Conservation (phyloP, 2,113 vertebrate genomes). For the Eleginops maclovinus region DNA sequence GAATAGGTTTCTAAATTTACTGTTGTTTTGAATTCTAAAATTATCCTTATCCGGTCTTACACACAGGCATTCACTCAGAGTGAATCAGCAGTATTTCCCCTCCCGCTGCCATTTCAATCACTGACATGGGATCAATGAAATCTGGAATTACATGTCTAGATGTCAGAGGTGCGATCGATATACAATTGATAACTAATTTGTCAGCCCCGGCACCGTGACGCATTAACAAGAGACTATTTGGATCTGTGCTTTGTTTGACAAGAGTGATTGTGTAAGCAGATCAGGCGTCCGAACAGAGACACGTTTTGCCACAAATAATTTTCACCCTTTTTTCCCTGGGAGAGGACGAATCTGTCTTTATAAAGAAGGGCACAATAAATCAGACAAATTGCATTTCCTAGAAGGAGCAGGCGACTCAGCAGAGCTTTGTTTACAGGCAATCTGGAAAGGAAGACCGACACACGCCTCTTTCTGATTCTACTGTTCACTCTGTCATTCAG, state of each 20-base stretch:
- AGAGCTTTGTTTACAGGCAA: slow-evolving; percentile 38
- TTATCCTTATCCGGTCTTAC: neutral
- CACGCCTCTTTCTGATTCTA: slow-evolving; percentile 6
- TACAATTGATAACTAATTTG: slow-evolving; percentile 42
- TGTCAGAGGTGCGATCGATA: slow-evolving; percentile 39
- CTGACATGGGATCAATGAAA: slow-evolving; percentile 39
- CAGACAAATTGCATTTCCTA: slow-evolving; percentile 63
- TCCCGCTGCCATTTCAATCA: slow-evolving; percentile 1
- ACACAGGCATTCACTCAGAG: neutral
- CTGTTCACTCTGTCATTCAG: neutral
- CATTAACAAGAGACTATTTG: slow-evolving; percentile 34
- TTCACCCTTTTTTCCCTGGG: slow-evolving; percentile 6
- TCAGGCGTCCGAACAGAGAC: slow-evolving; percentile 1
- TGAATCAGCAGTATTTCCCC: slow-evolving; percentile 7
- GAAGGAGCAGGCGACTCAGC: slow-evolving; percentile 55
- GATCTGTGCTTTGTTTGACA: slow-evolving; percentile 23
- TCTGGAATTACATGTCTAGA: slow-evolving; percentile 37
- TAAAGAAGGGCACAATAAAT: slow-evolving; percentile 56
- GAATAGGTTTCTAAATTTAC: slow-evolving; percentile 14
- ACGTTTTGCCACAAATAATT: slow-evolving; percentile 42
- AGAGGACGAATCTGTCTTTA: slow-evolving; percentile 30
- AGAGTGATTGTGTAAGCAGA: slow-evolving; percentile 2
- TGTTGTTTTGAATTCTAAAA: slow-evolving; percentile 24
- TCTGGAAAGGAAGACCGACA: slow-evolving; percentile 19
- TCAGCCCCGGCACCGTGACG: neutral